Conservation (phyloP, 2,797 vertebrate genomes). For the Diglossa cyanea region DNA sequence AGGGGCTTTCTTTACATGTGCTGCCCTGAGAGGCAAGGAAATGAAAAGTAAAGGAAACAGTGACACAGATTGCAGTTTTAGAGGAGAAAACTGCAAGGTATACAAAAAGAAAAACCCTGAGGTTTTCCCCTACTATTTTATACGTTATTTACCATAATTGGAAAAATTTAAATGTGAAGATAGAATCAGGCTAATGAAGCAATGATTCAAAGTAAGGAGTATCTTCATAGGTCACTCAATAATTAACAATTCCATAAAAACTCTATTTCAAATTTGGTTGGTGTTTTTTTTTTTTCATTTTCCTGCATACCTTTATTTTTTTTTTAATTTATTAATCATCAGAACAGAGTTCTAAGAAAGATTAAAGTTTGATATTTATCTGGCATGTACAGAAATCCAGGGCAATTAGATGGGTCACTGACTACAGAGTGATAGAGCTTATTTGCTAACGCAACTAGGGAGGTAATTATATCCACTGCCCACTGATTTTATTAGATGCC, state of each 20-base stretch:
- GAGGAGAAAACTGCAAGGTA: neutral
- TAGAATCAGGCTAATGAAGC: neutral
- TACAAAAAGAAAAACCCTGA: neutral
- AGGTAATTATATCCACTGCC: neutral
- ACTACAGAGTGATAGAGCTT: neutral
- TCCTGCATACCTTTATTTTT: neutral
- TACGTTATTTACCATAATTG: neutral
- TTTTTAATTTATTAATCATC: neutral
- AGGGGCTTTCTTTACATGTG: constrained; percentile 44
- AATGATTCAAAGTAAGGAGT: neutral
- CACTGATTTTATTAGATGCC: neutral
- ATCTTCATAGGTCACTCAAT: neutral
- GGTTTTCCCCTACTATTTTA: neutral
- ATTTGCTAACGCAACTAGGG: neutral
- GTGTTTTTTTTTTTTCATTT: neutral
- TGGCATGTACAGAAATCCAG: neutral
- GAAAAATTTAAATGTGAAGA: neutral
- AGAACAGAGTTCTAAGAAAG: neutral
- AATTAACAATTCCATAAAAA: neutral
- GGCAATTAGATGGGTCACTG: neutral
- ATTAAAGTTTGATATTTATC: neutral
- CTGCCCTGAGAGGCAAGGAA: constrained; percentile 37
- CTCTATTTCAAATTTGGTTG: neutral
- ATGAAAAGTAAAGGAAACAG: neutral
- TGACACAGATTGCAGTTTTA: neutral